Evolutionary conservation across 2,888 invertebrate genomes (phyloP).

Genomic region (Altica lythri): DNA sequence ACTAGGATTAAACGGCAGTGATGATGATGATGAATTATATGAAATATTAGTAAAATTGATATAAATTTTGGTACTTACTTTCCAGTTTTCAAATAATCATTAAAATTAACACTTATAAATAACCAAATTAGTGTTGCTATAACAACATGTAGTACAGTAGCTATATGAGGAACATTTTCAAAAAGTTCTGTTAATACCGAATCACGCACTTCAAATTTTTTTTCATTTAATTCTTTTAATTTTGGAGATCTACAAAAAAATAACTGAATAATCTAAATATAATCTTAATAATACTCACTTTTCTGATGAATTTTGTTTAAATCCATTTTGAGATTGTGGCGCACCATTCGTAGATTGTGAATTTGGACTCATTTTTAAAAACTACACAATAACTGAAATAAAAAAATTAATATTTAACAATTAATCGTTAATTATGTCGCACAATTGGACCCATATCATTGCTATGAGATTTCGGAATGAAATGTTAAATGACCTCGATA

Average conservation of each 20-base stretch:
- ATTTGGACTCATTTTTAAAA: slow-evolving; percentile 9
- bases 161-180: slow-evolving; percentile 73
- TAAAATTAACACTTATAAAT: slow-evolving; percentile 72
- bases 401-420: no score
- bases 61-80: slow-evolving; percentile 76
- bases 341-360: not conserved
- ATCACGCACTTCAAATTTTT: slow-evolving; percentile 72
- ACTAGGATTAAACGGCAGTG: no score
- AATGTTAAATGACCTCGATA: no score
- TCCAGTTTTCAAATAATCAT: slow-evolving; percentile 75
- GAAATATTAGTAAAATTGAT: no score
- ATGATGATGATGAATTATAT: no score
- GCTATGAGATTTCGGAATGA: no score
- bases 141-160: slow-evolving; percentile 85
- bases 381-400: no score
- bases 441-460: no score
- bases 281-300: not conserved
- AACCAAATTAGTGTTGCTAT: slow-evolving; percentile 75
- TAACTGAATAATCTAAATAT: not conserved
- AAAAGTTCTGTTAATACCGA: slow-evolving; percentile 82
- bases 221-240: slow-evolving; percentile 59
- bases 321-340: slow-evolving; percentile 2
- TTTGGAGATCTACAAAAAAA: slow-evolving; percentile 22
- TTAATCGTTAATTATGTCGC: no score
- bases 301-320: not conserved